These are phyloP conservation scores for Oreochromis mossambicus DNA, from an alignment of 2,797 vertebrate genomes.

Conservation along the genomic window DNA sequence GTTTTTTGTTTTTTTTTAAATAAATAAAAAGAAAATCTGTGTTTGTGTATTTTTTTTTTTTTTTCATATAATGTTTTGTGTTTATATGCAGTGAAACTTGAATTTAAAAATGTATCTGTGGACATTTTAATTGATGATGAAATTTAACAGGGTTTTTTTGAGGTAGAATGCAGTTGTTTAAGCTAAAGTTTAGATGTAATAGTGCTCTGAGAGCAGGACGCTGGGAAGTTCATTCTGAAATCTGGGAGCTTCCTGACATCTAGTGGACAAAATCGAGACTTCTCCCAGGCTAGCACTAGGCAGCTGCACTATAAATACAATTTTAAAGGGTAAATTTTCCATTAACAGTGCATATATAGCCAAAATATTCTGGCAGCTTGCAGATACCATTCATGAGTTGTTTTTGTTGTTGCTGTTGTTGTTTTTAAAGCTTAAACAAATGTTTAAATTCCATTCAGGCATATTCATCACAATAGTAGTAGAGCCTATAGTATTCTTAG, in stretches of 20 bases:
- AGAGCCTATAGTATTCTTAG: background rate
- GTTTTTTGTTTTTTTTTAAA: rapidly evolving
- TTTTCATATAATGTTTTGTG: background rate
- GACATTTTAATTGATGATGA: background rate
- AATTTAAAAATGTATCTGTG: background rate
- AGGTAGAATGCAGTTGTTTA: background rate
- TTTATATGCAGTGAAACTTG: background rate
- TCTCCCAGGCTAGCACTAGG: background rate
- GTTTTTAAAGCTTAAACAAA: background rate
- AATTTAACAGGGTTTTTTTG: background rate
- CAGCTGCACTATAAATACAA: background rate
- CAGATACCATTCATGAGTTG: background rate
- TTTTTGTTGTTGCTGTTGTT: background rate
- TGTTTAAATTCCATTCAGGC: background rate
- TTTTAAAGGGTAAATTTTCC: background rate
- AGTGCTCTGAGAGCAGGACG: background rate
- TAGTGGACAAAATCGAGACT: slow-evolving; percentile 54
- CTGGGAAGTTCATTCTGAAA: background rate
- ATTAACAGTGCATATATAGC: background rate
- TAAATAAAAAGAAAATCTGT: background rate
- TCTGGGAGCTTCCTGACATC: slow-evolving; percentile 58
- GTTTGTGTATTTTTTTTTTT: background rate
- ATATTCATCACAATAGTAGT: background rate
- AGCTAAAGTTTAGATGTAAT: background rate
- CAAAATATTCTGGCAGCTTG: background rate